Conservation (phyloP, 1,140 invertebrate species). For the Anadara kagoshimensis region DNA sequence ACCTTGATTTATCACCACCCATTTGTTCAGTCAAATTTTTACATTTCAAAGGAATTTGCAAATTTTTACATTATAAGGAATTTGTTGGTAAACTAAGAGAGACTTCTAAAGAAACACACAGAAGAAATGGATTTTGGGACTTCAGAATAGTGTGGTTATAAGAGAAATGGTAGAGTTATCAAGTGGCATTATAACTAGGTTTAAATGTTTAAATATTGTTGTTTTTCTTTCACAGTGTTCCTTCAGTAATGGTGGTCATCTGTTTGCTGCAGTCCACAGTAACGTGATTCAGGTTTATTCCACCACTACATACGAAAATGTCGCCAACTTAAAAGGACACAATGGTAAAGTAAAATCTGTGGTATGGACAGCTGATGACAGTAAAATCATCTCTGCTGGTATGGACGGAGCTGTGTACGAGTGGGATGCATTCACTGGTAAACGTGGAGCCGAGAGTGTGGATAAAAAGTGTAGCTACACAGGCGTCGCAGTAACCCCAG, state of each 20-base stretch:
- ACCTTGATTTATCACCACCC: no score
- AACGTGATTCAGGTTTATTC: constrained; percentile 87
- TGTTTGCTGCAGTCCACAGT: constrained; percentile 87
- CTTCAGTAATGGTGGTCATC: constrained; percentile 87
- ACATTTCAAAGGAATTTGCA: no score
- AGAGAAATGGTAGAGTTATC: no score
- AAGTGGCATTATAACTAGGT: no score
- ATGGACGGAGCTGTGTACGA: constrained; percentile 92
- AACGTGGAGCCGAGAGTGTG: constrained; percentile 84
- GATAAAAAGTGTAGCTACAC: constrained; percentile 83
- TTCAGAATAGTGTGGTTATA: no score
- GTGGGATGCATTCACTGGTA: constrained; percentile 85
- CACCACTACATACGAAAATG: constrained; percentile 82
- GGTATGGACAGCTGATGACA: constrained; percentile 86
- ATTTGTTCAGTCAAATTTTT: no score
- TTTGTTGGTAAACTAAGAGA: no score
- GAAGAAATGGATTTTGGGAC: no score
- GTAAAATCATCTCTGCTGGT: constrained; percentile 86
- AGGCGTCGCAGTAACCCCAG: constrained; percentile 77
- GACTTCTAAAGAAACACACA: no score
- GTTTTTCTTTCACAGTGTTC: constrained; percentile 74
- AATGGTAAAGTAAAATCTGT: constrained; percentile 81
- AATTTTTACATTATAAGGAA: no score
- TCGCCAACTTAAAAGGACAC: constrained; percentile 86
- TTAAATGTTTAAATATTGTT: no score